Evolutionary conservation across 2,797 vertebrate species (phyloP), one percentile per base, ranked within the genome.

Genomic region (Apogon hyalosoma): DNA sequence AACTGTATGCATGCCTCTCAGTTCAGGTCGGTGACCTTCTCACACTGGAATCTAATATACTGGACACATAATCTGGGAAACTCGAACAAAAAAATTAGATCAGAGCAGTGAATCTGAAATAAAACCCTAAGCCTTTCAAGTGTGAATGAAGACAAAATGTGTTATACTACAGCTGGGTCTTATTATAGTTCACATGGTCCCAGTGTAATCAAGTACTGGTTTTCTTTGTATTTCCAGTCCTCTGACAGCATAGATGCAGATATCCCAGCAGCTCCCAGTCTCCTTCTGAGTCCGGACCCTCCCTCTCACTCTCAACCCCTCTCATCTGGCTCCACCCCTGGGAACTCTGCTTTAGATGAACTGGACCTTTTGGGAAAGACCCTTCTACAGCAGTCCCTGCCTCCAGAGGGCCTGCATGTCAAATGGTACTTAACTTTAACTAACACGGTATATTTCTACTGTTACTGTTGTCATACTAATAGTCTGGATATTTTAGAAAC

Each of bases 331-430:
- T 7, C 84, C 45, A 55, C 85, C 24, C 63, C 91, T 2, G 46
- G 24, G 24, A 28, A 28, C 84, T 0, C 89, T 68, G 94, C 95
- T 68, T 90, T 99, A 87, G 96, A 97, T 31, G 96, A 96, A 80
- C 90, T 99, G 72, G 97, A 99, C 54, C 73, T 96, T 66, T 87
- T 99, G 79, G 97, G 98, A 51, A 98, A 98, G 91, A 95, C 95
- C 0, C 87, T 99, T 66, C 81, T 99, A 50, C 96, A 98, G 77
- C 96, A 98, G 90, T 97, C 97, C 0, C 88, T 99, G 75, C 97
- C 98, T 65, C 96, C 97, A 9, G 95, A 96, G 64, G 94, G 92
- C 69, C 95, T 95, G 48, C 97, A 98, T 92, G 93, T 99, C 81
- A 96, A 96, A 93, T 99, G 98, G 98, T 98, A 56, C 19, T 21